phyloP scores from a whole-genome alignment of 2,113 vertebrate species.

The Anarhynchus alexandrinus region DNA sequence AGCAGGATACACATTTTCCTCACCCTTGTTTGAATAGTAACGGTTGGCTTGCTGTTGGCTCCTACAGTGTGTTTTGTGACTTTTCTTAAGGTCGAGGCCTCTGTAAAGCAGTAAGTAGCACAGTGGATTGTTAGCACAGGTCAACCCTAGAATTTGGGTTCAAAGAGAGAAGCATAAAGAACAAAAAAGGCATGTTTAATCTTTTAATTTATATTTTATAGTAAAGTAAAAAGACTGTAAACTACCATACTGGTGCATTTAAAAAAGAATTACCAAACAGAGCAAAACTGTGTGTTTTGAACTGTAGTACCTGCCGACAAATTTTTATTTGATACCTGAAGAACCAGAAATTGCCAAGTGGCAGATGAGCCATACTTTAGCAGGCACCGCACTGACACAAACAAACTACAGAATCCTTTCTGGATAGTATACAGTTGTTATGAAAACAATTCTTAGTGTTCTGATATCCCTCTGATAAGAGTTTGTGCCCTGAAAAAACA shows the following conservation, averaged over 20 bases:
- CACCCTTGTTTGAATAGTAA: not conserved
- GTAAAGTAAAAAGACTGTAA: not conserved
- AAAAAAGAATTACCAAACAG: not conserved
- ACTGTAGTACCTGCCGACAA: not conserved
- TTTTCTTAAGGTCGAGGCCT: not conserved
- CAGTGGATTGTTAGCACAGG: not conserved
- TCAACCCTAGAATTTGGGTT: not conserved
- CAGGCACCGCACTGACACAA: not conserved
- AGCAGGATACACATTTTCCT: not conserved
- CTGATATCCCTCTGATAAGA: not conserved
- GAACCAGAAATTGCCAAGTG: not conserved
- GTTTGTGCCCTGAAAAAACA: not conserved
- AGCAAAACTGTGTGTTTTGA: not conserved
- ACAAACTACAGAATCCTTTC: not conserved
- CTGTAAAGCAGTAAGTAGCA: not conserved
- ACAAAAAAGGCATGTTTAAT: not conserved
- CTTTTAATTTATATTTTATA: not conserved
- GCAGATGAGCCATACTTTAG: not conserved
- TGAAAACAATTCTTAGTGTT: not conserved
- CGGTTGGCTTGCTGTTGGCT: not conserved
- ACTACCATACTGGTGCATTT: not conserved
- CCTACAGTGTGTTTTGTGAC: not conserved
- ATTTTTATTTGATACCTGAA: not conserved
- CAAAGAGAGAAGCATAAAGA: not conserved
- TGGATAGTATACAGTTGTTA: not conserved